Base-by-base conservation (phyloP, 2,113 vertebrate genomes). In the Scomber japonicus region DNA sequence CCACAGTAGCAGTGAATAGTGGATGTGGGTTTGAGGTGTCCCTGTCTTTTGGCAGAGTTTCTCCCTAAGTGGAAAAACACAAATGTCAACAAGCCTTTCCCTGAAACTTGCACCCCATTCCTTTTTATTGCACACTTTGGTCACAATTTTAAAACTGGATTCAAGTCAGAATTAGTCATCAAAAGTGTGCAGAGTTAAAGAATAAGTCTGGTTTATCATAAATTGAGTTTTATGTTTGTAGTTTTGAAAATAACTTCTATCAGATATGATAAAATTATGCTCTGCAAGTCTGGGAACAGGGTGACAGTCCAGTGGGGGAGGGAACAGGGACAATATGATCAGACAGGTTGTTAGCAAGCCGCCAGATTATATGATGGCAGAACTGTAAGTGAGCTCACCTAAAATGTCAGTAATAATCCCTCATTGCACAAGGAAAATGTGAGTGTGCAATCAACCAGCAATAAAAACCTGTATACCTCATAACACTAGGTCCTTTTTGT, bases 11-110 rank as follows among this genome's bases (percentile, higher is more conserved):
- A n/a, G 73, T n/a, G 83, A 55, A 82, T 57, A 59, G 79, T 87
- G 89, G 81, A 89, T 86, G 88, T 91, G 89, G 81, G 60, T 84
- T 91, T 80, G 89, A 91, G 88, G 88, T 92, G 89, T 80, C 86
- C 59, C 70, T 59, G 75, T 71, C 56, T 77, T 59, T 21, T 89
- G 84, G 84, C 89, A 86, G 54, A 54, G 49, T 50, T 78, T 83
- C 66, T 48, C 64, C 72, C 69, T 84, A 82, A 84, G 68, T 64
- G 73, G 85, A 86, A 85, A 86, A 79, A 83, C 88, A 86, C 82
- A 88, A 35, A 85, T 75, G 87, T 88, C 91, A 90, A 90, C 90
- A 88, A 69, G 60, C 19, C 53, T 57, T 83, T 87, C 83, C 74
- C 73, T 75, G 80, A 83, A 75, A 73, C 62, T 71, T 72, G 48